Percentiles rank a stretch among this genome's conserved stretches.
Conservation (phyloP, 1,140 invertebrate genomes). For the Globodera rostochiensis region DNA sequence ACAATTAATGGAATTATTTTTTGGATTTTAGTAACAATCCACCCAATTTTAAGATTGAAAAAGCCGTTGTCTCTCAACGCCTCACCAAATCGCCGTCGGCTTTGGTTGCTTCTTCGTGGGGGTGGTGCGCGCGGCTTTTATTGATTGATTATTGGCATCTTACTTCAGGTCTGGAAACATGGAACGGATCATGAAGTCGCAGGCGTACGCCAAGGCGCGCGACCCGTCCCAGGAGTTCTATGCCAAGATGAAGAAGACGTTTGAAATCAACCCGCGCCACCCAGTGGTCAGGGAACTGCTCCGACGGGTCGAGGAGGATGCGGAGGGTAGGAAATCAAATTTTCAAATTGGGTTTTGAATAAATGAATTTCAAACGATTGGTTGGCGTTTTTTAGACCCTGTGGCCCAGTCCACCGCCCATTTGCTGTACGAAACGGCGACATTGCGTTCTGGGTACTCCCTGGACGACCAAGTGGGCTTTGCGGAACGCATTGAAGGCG, state of each 20-base stretch:
- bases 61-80: conserved; percentile 84
- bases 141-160: conserved; percentile 76
- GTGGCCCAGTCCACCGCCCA: conserved; percentile 83
- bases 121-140: conserved; percentile 70
- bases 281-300: conserved; percentile 89
- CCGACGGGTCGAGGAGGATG: conserved; percentile 77
- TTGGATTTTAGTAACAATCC: background rate
- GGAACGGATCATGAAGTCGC: conserved; percentile 91
- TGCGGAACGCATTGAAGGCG: conserved; percentile 79
- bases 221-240: conserved; percentile 88
- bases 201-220: conserved; percentile 93
- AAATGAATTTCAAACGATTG: background rate
- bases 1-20: too few species aligned
- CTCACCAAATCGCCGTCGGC: conserved; percentile 90
- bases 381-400: conserved; percentile 68
- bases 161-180: conserved; percentile 98
- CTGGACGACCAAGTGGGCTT: conserved; percentile 83
- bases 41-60: conserved; percentile 70
- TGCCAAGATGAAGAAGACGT: conserved; percentile 90
- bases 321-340: conserved; percentile 68
- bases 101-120: conserved; percentile 91
- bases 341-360: too few species aligned
- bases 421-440: conserved; percentile 88
- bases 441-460: conserved; percentile 85
- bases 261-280: conserved; percentile 97